These are phyloP conservation scores for Ailurus styani DNA, from an alignment of 2,113 vertebrate genomes.

Conservation along the genomic window DNA sequence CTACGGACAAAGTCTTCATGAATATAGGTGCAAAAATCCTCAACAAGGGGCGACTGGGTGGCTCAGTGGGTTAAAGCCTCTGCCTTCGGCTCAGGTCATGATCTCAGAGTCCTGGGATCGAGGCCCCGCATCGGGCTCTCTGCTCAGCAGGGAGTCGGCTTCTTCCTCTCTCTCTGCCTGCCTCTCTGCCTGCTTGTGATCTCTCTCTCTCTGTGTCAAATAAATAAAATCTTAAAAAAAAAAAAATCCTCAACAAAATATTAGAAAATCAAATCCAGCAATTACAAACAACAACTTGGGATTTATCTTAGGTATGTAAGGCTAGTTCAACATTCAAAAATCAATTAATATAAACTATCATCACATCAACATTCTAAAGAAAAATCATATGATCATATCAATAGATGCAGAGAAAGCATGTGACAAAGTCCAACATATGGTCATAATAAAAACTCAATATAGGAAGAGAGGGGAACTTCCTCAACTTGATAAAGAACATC, in stretches of 20 bases:
- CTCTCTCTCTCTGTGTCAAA: too few species aligned
- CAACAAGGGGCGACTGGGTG: too few species aligned
- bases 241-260: not conserved
- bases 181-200: too few species aligned
- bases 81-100: too few species aligned
- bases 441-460: not conserved
- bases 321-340: not conserved
- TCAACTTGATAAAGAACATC: not conserved
- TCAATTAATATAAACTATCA: not conserved
- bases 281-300: not conserved
- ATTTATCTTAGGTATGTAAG: not conserved
- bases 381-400: not conserved
- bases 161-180: too few species aligned
- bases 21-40: not conserved
- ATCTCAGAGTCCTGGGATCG: too few species aligned
- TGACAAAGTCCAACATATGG: not conserved
- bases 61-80: too few species aligned
- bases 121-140: too few species aligned
- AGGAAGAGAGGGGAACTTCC: not conserved
- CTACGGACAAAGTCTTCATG: not conserved
- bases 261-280: not conserved
- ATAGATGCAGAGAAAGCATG: not conserved
- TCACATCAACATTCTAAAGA: not conserved
- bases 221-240: too few species aligned
- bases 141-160: too few species aligned